Conservation (phyloP, 1,140 invertebrate genomes). For the Ceratina calcarata region DNA sequence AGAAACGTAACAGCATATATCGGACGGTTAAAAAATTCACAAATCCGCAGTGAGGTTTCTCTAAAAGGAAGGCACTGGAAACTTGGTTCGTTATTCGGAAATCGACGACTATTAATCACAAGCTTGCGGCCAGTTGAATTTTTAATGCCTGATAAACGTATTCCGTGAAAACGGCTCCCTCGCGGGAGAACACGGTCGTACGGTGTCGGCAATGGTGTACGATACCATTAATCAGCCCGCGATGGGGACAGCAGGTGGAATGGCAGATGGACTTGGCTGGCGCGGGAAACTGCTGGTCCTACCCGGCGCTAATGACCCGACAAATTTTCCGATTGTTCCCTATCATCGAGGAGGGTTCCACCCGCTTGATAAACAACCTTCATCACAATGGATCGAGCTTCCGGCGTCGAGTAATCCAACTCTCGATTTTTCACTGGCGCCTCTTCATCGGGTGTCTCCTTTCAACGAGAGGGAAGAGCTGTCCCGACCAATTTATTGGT, state of each 20-base stretch:
- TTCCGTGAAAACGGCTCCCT: not conserved
- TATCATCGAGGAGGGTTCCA: constrained; percentile 14
- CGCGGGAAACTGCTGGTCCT: constrained; percentile 6
- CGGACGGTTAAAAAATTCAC: too few species aligned
- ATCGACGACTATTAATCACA: too few species aligned
- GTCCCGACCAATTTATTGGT: not conserved
- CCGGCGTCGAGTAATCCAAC: constrained; percentile 7
- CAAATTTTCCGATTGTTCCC: constrained; percentile 60
- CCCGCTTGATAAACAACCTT: constrained; percentile 42
- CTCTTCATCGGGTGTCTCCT: not conserved
- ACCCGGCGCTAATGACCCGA: constrained; percentile 58
- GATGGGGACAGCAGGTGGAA: constrained; percentile 34
- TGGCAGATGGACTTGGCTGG: constrained; percentile 12
- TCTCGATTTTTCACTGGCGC: not conserved
- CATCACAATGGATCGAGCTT: constrained; percentile 38
- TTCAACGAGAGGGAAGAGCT: too few species aligned
- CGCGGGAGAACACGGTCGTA: not conserved
- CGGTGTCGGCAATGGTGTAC: not conserved
- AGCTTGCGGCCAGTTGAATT: too few species aligned
- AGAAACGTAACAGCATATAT: too few species aligned
- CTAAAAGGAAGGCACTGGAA: too few species aligned
- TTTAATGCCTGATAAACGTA: too few species aligned
- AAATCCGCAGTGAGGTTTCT: too few species aligned
- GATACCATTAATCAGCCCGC: constrained; percentile 49
- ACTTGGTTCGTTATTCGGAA: too few species aligned